Percentiles rank a stretch among this genome's conserved stretches.
Evolutionary conservation across 2,797 vertebrate species (phyloP).

Genomic region (Serranus cabrilla): DNA sequence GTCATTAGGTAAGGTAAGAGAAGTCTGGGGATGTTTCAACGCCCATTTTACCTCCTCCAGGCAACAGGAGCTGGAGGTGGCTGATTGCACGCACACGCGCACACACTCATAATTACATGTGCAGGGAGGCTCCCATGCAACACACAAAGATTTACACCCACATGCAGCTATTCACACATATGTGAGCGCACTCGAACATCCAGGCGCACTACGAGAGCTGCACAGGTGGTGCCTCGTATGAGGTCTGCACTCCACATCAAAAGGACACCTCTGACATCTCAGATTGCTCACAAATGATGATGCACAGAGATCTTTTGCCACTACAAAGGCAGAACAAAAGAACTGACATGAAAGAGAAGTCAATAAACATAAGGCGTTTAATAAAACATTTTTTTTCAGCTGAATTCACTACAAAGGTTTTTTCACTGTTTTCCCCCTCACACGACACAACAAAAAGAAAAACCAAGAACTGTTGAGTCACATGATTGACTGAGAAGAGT

Average conservation of each 20-base stretch:
- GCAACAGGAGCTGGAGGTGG: slow-evolving; percentile 62
- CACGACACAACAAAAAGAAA: slow-evolving; percentile 90
- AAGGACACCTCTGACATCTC: slow-evolving; percentile 99
- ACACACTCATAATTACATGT: slow-evolving; percentile 50
- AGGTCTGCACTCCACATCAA: slow-evolving; percentile 96
- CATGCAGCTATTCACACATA: slow-evolving; percentile 55
- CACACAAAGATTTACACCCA: slow-evolving; percentile 54
- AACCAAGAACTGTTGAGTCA: slow-evolving; percentile 88
- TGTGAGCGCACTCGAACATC: slow-evolving; percentile 54
- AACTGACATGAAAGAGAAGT: slow-evolving; percentile 99
- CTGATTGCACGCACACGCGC: slow-evolving; percentile 56
- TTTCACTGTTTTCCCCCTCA: slow-evolving; percentile 83
- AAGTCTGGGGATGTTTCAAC: slow-evolving; percentile 49
- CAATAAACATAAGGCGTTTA: slow-evolving; percentile 99
- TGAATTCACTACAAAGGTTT: slow-evolving; percentile 95
- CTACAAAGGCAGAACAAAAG: slow-evolving; percentile 99
- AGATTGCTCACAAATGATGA: slow-evolving; percentile 98
- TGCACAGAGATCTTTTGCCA: slow-evolving; percentile 98
- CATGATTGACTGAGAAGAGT: slow-evolving; percentile 85
- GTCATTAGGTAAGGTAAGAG: slow-evolving; percentile 55
- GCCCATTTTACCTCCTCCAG: slow-evolving; percentile 46
- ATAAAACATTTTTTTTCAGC: slow-evolving; percentile 97
- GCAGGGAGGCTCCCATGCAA: slow-evolving; percentile 39
- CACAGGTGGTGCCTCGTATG: slow-evolving; percentile 91
- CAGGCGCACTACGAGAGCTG: slow-evolving; percentile 36